These are phyloP conservation scores for Crotalus horridus DNA, from an alignment of 2,113 vertebrate species.

Conservation along the genomic window DNA sequence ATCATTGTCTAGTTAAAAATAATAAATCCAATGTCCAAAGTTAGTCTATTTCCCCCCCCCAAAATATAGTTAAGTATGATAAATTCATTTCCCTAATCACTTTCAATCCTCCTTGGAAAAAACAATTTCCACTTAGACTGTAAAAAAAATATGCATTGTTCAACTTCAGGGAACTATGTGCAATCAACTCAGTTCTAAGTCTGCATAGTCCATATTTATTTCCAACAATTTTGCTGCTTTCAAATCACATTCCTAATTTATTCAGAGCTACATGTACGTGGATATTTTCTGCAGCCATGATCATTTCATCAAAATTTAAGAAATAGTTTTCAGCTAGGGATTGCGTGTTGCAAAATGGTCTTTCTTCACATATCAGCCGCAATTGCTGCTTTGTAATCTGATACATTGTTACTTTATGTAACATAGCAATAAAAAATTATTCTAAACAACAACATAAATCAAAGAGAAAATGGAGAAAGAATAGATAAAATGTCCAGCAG, in stretches of 20 bases:
- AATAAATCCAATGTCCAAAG: background rate
- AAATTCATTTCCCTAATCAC: background rate
- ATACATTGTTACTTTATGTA: no score
- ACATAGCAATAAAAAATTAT: no score
- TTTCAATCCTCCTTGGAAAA: background rate
- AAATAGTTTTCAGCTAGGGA: background rate
- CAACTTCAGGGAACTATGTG: background rate
- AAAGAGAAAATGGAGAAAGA: no score
- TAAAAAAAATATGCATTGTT: background rate
- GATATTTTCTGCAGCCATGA: background rate
- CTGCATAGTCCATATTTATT: background rate
- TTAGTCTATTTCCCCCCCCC: background rate
- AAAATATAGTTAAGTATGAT: background rate
- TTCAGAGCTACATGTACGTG: background rate
- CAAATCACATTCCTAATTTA: background rate
- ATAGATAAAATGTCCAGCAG: no score
- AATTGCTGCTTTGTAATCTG: no score
- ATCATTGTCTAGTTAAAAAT: background rate
- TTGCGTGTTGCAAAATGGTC: background rate
- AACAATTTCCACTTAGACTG: background rate
- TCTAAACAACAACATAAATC: no score
- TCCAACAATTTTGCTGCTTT: background rate
- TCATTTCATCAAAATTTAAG: background rate
- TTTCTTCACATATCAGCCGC: background rate
- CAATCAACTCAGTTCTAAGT: background rate